Evolutionary conservation across 2,888 invertebrate genomes (phyloP).

Genomic region (Pheosia tremula): DNA sequence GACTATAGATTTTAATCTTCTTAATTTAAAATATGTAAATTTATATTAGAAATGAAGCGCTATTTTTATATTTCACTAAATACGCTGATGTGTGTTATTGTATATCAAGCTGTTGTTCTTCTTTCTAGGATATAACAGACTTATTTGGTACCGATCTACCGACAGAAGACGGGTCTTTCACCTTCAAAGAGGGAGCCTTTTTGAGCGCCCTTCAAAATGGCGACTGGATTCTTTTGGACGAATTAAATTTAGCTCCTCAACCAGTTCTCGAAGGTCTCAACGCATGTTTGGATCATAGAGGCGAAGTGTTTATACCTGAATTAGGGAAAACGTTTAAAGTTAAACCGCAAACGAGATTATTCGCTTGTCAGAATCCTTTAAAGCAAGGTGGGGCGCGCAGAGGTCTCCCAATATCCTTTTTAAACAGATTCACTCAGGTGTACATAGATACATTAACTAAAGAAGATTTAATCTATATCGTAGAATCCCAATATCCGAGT

Average conservation of each 20-base stretch:
- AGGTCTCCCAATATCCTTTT: constrained; percentile 97
- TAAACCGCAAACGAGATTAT: constrained; percentile 91
- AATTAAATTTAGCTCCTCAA: constrained; percentile 99
- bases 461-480: constrained; percentile 88
- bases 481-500: constrained; percentile 86
- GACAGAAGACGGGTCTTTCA: constrained; percentile 96
- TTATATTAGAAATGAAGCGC: no score
- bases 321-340: constrained; percentile 94
- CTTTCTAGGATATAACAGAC: constrained; percentile 94
- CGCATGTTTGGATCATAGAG: constrained; percentile 98
- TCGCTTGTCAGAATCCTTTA: constrained; percentile 99
- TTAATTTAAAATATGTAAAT: no score
- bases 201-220: constrained; percentile 95
- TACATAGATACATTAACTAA: constrained; percentile 86
- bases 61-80: no score
- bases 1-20: no score
- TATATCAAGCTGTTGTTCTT: constrained; percentile 12
- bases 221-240: constrained; percentile 98
- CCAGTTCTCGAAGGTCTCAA: constrained; percentile 99
- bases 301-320: constrained; percentile 98
- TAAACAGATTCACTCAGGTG: constrained; percentile 98
- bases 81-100: background rate
- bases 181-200: constrained; percentile 98
- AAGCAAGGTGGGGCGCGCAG: constrained; percentile 98
- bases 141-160: constrained; percentile 99